Percentiles rank a stretch among this genome's conserved stretches.
Evolutionary conservation across 1,140 invertebrate genomes (phyloP).

Genomic region (Temnothorax longispinosus): DNA sequence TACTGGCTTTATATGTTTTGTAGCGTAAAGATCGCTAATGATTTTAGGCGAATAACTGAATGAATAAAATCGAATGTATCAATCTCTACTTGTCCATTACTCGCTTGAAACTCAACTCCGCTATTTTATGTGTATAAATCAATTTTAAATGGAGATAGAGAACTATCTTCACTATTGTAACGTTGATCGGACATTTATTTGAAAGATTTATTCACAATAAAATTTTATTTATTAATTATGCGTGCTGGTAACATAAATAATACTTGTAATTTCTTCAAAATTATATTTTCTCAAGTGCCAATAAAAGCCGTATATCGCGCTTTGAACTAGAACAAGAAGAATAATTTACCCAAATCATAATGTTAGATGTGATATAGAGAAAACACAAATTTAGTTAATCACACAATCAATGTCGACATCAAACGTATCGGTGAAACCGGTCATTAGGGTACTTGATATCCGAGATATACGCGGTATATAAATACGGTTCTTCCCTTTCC

Average conservation of each 20-base stretch:
- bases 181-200: conserved; percentile 52
- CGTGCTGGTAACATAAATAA: neutral
- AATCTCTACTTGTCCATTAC: neutral
- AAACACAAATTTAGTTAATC: conserved; percentile 24
- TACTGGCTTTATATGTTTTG: neutral
- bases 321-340: neutral
- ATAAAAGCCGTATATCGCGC: neutral
- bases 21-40: neutral
- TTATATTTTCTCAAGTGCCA: conserved; percentile 2
- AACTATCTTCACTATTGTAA: conserved; percentile 46
- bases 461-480: neutral
- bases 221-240: conserved; percentile 58
- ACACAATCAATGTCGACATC: conserved; percentile 1
- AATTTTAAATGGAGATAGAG: conserved; percentile 25
- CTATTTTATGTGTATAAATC: neutral
- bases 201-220: conserved; percentile 53
- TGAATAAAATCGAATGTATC: neutral
- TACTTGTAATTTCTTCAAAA: neutral
- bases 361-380: neutral
- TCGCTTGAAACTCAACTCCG: neutral
- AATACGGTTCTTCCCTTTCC: conserved; percentile 25
- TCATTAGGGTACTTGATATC: conserved; percentile 9
- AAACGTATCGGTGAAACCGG: neutral
- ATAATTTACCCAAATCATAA: neutral
- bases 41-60: neutral